phyloP scores from a whole-genome alignment of 2,888 invertebrate species.

The Eumacrocentrus americanus region DNA sequence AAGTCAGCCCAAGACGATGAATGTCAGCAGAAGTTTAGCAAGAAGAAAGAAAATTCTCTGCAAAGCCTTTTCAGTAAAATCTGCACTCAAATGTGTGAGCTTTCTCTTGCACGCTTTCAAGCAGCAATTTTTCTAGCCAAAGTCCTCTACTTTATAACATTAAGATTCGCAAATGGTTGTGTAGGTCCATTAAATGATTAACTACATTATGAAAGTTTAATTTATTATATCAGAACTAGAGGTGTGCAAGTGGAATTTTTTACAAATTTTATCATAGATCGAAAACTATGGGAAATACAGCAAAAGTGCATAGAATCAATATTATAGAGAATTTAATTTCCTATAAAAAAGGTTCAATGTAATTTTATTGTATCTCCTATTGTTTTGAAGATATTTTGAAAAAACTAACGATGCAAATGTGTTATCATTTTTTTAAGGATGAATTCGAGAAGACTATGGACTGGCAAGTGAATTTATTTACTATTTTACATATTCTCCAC shows the following conservation, averaged over 20 bases:
- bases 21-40: constrained; percentile 28
- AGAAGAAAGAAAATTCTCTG: constrained; percentile 22
- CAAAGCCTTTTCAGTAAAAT: constrained; percentile 19
- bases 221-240: too few relatives aligned
- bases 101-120: constrained; percentile 7
- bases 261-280: too few relatives aligned
- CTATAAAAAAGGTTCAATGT: too few relatives aligned
- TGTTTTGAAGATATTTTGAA: too few relatives aligned
- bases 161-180: neutral
- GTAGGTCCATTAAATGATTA: neutral
- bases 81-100: constrained; percentile 17
- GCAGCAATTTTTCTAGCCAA: neutral
- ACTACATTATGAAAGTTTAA: neutral
- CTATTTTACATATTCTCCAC: constrained; percentile 16
- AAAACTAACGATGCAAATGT: too few relatives aligned
- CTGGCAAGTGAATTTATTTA: too few relatives aligned
- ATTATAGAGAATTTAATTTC: too few relatives aligned
- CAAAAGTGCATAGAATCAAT: too few relatives aligned
- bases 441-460: neutral
- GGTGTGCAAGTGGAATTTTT: too few relatives aligned
- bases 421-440: too few relatives aligned
- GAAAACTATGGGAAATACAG: too few relatives aligned
- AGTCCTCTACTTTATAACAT: neutral
- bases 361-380: too few relatives aligned
- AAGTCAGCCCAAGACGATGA: constrained; percentile 23